Conservation (phyloP, 2,888 invertebrate species). For the Lottia gigantea region DNA sequence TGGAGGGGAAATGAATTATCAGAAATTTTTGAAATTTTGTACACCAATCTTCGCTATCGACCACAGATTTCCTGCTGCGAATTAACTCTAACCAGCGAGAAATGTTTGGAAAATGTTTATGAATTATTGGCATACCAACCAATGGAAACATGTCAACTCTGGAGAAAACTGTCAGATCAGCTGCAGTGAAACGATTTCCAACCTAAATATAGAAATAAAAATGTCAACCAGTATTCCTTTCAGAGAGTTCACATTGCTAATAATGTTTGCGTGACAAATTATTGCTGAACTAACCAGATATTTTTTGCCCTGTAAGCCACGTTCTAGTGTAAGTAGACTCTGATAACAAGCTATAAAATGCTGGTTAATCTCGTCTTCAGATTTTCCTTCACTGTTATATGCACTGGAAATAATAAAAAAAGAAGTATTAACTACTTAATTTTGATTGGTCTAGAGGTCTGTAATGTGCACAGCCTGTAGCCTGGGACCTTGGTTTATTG, state of each 20-base stretch:
- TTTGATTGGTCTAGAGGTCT: too few relatives aligned
- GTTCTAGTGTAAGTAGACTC: constrained; percentile 26
- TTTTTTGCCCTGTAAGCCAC: constrained; percentile 25
- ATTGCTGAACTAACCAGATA: constrained; percentile 22
- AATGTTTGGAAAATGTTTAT: constrained; percentile 30
- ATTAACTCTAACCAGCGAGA: constrained; percentile 22
- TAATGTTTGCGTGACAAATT: too few relatives aligned
- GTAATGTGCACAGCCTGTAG: too few relatives aligned
- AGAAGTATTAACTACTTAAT: too few relatives aligned
- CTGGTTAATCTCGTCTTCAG: constrained; percentile 19
- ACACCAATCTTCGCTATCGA: constrained; percentile 15
- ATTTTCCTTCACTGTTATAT: constrained; percentile 18
- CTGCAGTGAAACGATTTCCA: constrained; percentile 24
- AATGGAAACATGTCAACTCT: constrained; percentile 23
- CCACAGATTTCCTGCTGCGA: constrained; percentile 10
- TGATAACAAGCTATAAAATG: constrained; percentile 28
- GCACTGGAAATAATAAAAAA: constrained; percentile 15
- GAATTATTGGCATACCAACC: constrained; percentile 20
- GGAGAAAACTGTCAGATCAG: constrained; percentile 30
- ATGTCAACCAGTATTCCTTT: constrained; percentile 13
- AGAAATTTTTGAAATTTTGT: constrained; percentile 13
- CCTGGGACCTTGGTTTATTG: too few relatives aligned
- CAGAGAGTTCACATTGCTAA: too few relatives aligned
- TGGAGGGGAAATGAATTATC: constrained; percentile 15
- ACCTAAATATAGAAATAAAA: constrained; percentile 23